phyloP scores from a whole-genome alignment of 2,113 vertebrate species.

The Protomyctophum bolini region DNA sequence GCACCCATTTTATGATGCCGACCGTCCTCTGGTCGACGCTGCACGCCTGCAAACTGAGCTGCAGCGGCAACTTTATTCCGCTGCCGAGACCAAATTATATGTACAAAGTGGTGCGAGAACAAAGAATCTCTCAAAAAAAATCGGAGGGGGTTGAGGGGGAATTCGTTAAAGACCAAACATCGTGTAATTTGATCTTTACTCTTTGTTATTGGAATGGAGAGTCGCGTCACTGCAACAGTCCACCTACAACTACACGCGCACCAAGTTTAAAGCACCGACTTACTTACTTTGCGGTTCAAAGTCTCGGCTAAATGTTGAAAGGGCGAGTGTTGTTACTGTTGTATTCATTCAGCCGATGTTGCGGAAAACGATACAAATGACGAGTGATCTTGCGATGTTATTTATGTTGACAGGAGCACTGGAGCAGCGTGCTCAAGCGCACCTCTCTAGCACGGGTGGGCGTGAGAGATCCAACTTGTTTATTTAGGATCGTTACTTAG shows the following conservation, averaged over 20 bases:
- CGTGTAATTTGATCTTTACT: conserved; percentile 68
- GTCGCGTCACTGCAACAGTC: conserved; percentile 60
- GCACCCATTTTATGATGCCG: conserved; percentile 76
- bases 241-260: conserved; percentile 58
- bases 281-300: neutral
- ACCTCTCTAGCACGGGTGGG: conserved; percentile 64
- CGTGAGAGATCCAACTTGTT: conserved; percentile 70
- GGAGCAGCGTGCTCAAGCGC: conserved; percentile 63
- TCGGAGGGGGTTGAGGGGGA: no score
- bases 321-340: neutral
- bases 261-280: conserved; percentile 49
- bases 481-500: neutral
- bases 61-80: no score
- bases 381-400: conserved; percentile 17
- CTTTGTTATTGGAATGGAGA: conserved; percentile 63
- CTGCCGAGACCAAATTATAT: no score
- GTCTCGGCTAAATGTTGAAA: neutral
- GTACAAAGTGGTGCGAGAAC: neutral
- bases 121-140: fast-evolving
- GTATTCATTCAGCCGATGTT: neutral
- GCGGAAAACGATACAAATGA: neutral
- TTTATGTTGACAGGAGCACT: conserved; percentile 67
- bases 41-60: conserved; percentile 8
- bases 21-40: conserved; percentile 57
- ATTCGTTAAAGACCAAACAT: neutral